Base-by-base conservation (phyloP, 2,888 invertebrate species). In the Melieria omissa region DNA sequence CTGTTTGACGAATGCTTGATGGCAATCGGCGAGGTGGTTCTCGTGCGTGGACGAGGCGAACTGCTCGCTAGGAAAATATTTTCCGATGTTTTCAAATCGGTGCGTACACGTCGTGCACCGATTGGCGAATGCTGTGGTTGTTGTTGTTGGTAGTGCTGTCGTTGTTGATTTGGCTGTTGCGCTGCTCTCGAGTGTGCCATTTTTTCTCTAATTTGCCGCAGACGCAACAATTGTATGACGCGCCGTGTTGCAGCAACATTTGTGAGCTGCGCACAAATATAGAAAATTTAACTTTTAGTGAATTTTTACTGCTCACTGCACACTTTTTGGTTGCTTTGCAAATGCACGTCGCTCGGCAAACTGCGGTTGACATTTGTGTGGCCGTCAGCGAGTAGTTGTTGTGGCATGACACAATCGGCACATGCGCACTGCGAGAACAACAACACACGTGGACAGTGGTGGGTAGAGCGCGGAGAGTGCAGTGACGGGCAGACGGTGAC, bases 21-120 rank as follows among this genome's bases (percentile, higher is more conserved):
- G 75, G 77, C 75, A 66, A 80, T 78, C 9, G 83, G 82, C 65
- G 83, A 81, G 12, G 78, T 77, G 66, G 78, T 77, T 70, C 79
- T 75, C 5, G 44, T 70, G 44, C 69, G 61, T 52, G 73, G 70
- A 73, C 63, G 42, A 29, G 80, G 79, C 65, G 76, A 74, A 55
- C 77, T 77, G 67, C 78, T 80, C 10, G 78, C 74, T 52, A 86
- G 80, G 70, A 85, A 86, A 63, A 84, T 73, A 77, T 86, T 86
- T 76, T 86, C 83, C 4, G 86, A 86, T n/a, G 87, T 86, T 76
- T 84, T 83, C 67, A 87, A 79, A 79, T 87, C 87, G 68, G 87
- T 87, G 76, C 85, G 85, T 70, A 87, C 83, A 49, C 87, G 85
- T 68, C 87, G 82, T 75, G 83, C 85, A 74, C 85, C 81, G 73